These are phyloP conservation scores for Leucophenga varia DNA, from an alignment of 1,140 invertebrate genomes.

Conservation along the genomic window DNA sequence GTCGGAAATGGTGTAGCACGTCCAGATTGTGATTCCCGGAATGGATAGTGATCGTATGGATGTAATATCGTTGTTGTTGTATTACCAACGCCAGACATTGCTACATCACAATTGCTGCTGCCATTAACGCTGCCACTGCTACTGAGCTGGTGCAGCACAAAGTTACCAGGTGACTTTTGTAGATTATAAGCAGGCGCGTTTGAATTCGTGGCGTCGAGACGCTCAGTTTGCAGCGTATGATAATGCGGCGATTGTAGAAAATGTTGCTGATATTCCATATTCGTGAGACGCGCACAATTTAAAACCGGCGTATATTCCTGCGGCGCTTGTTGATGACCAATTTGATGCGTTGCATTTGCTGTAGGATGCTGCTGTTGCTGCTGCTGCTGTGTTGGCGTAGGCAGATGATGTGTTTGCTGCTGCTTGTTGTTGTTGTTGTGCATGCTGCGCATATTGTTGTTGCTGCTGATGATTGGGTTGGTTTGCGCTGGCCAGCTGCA, in stretches of 20 bases:
- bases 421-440: slow-evolving; percentile 21
- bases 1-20: slow-evolving; percentile 66
- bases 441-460: slow-evolving; percentile 15
- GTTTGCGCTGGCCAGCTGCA: slow-evolving; percentile 31
- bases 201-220: slow-evolving; percentile 52
- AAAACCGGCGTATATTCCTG: slow-evolving; percentile 46
- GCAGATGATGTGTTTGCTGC: too few species aligned
- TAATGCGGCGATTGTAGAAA: slow-evolving; percentile 22
- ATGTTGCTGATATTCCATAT: slow-evolving; percentile 50
- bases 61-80: slow-evolving; percentile 41
- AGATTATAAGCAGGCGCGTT: slow-evolving; percentile 17
- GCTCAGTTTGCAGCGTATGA: slow-evolving; percentile 18
- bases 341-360: slow-evolving; percentile 24
- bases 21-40: slow-evolving; percentile 58
- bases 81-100: neutral
- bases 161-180: neutral
- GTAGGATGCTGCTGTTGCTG: slow-evolving; percentile 26
- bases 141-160: slow-evolving; percentile 8
- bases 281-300: slow-evolving; percentile 45
- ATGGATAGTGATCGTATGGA: slow-evolving; percentile 60
- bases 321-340: slow-evolving; percentile 27
- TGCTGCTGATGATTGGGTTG: slow-evolving; percentile 25
- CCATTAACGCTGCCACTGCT: slow-evolving; percentile 15
- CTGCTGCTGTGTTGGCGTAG: slow-evolving; percentile 10
- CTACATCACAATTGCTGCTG: slow-evolving; percentile 20